Base-by-base conservation (phyloP, 2,888 invertebrate species). In the Yponomeuta sedellus region DNA sequence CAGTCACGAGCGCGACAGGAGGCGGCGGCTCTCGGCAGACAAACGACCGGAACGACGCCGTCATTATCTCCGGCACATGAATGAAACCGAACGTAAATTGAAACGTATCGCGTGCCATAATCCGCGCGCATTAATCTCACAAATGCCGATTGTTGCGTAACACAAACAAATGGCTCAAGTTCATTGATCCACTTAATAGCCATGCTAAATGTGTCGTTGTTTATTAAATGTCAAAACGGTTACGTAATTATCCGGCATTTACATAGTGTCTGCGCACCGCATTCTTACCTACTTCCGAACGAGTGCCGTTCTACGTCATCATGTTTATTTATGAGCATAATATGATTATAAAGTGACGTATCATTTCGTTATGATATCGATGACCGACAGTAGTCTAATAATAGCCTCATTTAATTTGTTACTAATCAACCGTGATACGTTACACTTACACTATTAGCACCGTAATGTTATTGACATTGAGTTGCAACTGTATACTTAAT, bases 51-150 rank as follows among this genome's bases (percentile, higher is more conserved):
- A 84, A 83, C 85, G 81, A 78, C 78, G 72, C 79, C 80, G 85
- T 84, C 83, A 87, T 88, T 89, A 91, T 87, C 88, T 86, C 83
- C 77, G 82, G 73, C 67, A 82, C 84, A 85, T 90, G 90, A 91
- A 90, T 90, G 90, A 89, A 90, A 86, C 84, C 79, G 85, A 88
- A 88, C 87, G 88, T 86, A 89, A 89, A 90, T 89, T 85, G 89
- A 85, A 90, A 86, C 84, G 85, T 89, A 89, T 90, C 88, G 90
- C 90, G 90, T 91, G 91, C 89, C 86, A 88, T 90, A 91, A 90
- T 88, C 90, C 88, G 85, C 83, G 82, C 82, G 81, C 89, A 90
- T 90, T 89, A 90, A 91, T 91, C 91, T 89, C 90, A 83, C 88
- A 88, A 90, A 88, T 82, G 81, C 84, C 87, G 86, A 88, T 87